A percentile compares a stretch with the other conserved stretches of the same genome.
phyloP scores from a whole-genome alignment of 2,888 invertebrate species.

The Platerodrilus igneus region DNA sequence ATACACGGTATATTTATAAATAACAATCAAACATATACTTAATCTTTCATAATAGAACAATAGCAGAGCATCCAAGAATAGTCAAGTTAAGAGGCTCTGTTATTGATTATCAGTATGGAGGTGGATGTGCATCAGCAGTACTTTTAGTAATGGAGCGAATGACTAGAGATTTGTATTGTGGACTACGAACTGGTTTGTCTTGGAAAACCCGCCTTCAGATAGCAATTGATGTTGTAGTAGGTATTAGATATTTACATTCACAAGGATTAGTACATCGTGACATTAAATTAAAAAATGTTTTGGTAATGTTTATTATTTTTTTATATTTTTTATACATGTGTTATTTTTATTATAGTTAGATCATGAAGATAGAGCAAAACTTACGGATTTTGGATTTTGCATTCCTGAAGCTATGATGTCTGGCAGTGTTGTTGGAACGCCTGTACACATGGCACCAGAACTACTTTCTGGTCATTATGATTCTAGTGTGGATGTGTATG shows the following conservation, averaged over 20 bases:
- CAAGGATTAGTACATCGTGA: slow-evolving; percentile 85
- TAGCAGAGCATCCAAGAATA: slow-evolving; percentile 76
- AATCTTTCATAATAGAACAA: slow-evolving; percentile 53
- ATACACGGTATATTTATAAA: slow-evolving; percentile 74
- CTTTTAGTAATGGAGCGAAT: slow-evolving; percentile 74
- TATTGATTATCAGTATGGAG: slow-evolving; percentile 71
- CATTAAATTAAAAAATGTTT: slow-evolving; percentile 84
- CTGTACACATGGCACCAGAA: slow-evolving; percentile 91
- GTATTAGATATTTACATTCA: slow-evolving; percentile 83
- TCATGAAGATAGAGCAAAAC: slow-evolving; percentile 64
- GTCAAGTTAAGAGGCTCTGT: slow-evolving; percentile 73
- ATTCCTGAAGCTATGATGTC: slow-evolving; percentile 88
- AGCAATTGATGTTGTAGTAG: slow-evolving; percentile 78
- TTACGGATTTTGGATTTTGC: slow-evolving; percentile 87
- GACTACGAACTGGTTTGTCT: slow-evolving; percentile 62
- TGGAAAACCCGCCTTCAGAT: slow-evolving; percentile 64
- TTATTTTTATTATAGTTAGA: slow-evolving; percentile 55
- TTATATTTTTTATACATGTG: neutral
- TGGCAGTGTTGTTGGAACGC: slow-evolving; percentile 83
- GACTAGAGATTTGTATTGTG: slow-evolving; percentile 73
- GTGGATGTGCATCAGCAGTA: slow-evolving; percentile 66
- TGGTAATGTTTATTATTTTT: slow-evolving; percentile 52
- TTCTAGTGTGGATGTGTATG: slow-evolving; percentile 81
- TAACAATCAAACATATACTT: too few relatives aligned
- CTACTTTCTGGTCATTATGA: slow-evolving; percentile 76